Evolutionary conservation across 2,797 vertebrate species (phyloP), one percentile per base, ranked within the genome.

Genomic region (Allobates femoralis): DNA sequence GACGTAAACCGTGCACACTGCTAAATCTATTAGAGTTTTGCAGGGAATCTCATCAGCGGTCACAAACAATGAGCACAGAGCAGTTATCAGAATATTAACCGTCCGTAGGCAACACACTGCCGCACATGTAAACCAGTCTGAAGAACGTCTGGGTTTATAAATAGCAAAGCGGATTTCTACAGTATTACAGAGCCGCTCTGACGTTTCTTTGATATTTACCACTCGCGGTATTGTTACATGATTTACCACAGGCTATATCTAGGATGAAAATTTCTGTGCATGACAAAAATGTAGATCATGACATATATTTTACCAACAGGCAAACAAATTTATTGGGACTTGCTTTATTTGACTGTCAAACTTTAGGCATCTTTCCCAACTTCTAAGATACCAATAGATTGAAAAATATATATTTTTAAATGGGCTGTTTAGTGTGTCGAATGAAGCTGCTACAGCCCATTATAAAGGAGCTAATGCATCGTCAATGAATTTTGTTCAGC

Each of bases 61-160:
- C 78, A 84, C 85, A 90, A 89, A 81, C 82, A 82, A 90, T 87
- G 64, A 91, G 88, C 87, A 71, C 85, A 89, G 86, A 87, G 84
- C 89, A 86, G 86, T 92, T 87, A 90, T 91, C 92, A 91, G 91
- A 84, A 81, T 91, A 85, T 64, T 76, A 84, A 46, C 58, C 32
- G 51, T 66, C 83, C 30, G 62, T 32, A 77, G 83, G 83, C 83
- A 77, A 55, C 41, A 53, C 23, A 28, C 26, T 76, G 82, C 41
- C 18, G 73, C 56, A 51, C 37, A 76, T 84, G 73, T 60, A 84
- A 76, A 71, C 56, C 55, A 76, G 82, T 53, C 73, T 77, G 81
- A 84, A 66, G 73, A 84, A 66, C n/a, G 73, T 84, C 83, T 84
- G 83, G 18, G 73, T 64, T 77, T 84, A 84, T 77, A 84, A 84